Conservation (phyloP, 2,113 vertebrate species). For the Sapajus apella region DNA sequence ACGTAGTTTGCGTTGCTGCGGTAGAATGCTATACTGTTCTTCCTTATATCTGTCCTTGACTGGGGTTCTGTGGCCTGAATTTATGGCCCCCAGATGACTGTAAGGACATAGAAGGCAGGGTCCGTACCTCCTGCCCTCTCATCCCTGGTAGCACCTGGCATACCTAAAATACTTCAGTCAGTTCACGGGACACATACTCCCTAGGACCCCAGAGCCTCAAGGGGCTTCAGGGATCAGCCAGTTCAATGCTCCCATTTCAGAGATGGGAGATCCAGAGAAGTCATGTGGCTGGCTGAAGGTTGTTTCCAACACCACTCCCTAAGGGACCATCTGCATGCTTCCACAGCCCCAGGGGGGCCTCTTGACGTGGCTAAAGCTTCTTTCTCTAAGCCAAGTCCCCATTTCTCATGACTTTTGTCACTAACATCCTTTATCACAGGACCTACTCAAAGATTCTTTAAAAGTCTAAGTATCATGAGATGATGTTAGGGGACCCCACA, state of each 20-base stretch:
- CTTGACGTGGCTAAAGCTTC: neutral
- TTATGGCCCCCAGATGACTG: neutral
- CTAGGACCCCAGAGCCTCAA: neutral
- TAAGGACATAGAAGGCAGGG: neutral
- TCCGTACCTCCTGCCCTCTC: neutral
- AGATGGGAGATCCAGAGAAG: neutral
- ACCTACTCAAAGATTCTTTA: neutral
- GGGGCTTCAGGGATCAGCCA: neutral
- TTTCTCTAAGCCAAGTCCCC: neutral
- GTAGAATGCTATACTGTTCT: neutral
- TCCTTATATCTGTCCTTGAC: neutral
- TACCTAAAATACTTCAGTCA: neutral
- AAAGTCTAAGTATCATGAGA: neutral
- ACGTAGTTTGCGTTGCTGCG: accelerated
- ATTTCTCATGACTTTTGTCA: neutral
- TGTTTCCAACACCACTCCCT: neutral
- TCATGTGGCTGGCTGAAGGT: neutral
- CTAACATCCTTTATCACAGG: neutral
- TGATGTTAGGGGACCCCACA: neutral
- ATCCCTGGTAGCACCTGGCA: accelerated
- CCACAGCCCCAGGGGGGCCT: too few species aligned
- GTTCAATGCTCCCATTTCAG: neutral
- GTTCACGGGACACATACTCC: neutral
- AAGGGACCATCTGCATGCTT: neutral
- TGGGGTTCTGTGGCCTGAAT: neutral